Base-by-base conservation (phyloP, 2,113 vertebrate species). In the Sceloporus tristichus region DNA sequence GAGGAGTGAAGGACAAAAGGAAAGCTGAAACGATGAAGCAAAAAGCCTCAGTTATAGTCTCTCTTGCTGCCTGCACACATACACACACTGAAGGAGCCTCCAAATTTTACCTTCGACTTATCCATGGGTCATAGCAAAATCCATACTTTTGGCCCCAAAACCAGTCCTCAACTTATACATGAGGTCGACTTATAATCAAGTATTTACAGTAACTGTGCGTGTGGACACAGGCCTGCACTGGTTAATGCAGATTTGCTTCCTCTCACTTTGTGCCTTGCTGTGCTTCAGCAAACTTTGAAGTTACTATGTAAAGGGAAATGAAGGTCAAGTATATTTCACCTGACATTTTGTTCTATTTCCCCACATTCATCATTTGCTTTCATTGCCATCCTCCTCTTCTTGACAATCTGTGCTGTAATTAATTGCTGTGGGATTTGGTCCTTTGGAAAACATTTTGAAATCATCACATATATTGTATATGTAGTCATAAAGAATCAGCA, bases 241-340 rank as follows among this genome's bases (percentile, higher is more conserved):
- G 14, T 85, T 85, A 75, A 42, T 76, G 18, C 34, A 65, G 40
- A n/a, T 86, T 85, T 23, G 9, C 5, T 86, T 78, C 75, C n/a
- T 85, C 9, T 25, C 19, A 34, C 23, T 79, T 74, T 85, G 9
- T 90, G 0, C 1, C 81, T 90, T 88, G 8, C 86, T 42, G 85
- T 78, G 59, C 7, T 91, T 93, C 84, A 71, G 0, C 85, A 62
- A 65, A 84, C 62, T n/a, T 91, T 65, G 92, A 66, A 89, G 84
- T 1, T 86, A 29, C 9, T 5, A 8, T 86, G n/a, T 87, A 38
- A 3, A 1, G 40, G 70, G 86, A 84, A 66, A 0, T 65, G 42
- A 29, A 75, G 88, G 42, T 73, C 84, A 91, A 88, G n/a, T 10
- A 27, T 40, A 40, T 0, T 80, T 68, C 88, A 68, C 79, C 81